Evolutionary conservation across 2,113 vertebrate species (phyloP).

Genomic region (Mirza zaza): DNA sequence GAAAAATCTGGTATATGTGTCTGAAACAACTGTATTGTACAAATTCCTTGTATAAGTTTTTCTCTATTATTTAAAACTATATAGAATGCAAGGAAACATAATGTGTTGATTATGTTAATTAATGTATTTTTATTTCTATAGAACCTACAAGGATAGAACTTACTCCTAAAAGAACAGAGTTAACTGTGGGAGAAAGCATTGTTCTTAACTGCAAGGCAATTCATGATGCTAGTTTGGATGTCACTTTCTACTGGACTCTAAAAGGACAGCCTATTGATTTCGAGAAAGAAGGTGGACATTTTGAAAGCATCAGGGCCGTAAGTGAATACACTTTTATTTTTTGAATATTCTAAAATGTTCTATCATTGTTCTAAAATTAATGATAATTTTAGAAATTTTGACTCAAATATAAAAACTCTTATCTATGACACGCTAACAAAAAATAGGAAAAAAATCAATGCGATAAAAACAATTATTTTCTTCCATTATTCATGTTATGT

Average conservation of each 20-base stretch:
- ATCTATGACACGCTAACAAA: slow-evolving; percentile 20
- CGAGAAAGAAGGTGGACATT: slow-evolving; percentile 93
- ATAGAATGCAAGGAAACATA: background rate
- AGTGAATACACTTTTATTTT: slow-evolving; percentile 80
- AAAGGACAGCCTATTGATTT: slow-evolving; percentile 93
- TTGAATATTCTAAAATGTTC: background rate
- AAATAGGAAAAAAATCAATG: background rate
- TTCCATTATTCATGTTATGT: background rate
- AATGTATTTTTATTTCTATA: slow-evolving; percentile 81
- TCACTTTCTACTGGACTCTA: slow-evolving; percentile 93
- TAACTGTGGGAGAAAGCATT: slow-evolving; percentile 96
- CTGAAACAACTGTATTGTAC: background rate
- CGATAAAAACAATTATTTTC: background rate
- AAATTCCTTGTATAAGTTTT: background rate
- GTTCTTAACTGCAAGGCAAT: slow-evolving; percentile 95
- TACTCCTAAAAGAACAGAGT: slow-evolving; percentile 91
- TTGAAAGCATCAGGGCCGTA: slow-evolving; percentile 97
- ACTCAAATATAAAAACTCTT: background rate
- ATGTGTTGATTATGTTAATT: background rate
- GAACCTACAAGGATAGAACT: slow-evolving; percentile 96
- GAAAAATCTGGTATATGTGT: background rate
- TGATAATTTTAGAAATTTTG: slow-evolving; percentile 1
- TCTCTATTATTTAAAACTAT: background rate
- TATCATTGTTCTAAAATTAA: background rate
- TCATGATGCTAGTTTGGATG: slow-evolving; percentile 92